Conservation (phyloP, 2,797 vertebrate species). For the Scyliorhinus canicula region DNA sequence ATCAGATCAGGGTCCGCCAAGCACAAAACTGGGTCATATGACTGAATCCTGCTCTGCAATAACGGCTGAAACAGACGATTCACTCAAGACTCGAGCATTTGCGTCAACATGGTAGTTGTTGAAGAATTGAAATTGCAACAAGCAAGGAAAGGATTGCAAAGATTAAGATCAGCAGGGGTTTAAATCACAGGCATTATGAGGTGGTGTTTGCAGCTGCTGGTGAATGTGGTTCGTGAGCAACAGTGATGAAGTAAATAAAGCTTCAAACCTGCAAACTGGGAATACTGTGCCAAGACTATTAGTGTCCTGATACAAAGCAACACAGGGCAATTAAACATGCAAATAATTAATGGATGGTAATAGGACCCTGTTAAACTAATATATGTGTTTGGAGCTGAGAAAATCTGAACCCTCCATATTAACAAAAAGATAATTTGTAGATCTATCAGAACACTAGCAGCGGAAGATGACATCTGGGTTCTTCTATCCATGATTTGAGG, state of each 20-base stretch:
- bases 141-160: background rate
- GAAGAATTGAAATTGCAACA: background rate
- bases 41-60: background rate
- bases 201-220: background rate
- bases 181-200: background rate
- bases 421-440: background rate
- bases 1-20: background rate
- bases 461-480: background rate
- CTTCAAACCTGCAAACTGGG: conserved; percentile 3
- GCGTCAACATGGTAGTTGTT: background rate
- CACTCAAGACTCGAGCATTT: background rate
- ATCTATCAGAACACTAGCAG: background rate
- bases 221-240: background rate
- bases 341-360: background rate
- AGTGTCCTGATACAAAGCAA: background rate
- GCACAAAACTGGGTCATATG: background rate
- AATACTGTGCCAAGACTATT: background rate
- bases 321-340: background rate
- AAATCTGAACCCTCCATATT: background rate
- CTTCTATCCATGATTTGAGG: background rate
- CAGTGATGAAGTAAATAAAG: background rate
- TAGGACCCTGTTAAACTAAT: background rate
- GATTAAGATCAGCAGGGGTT: background rate
- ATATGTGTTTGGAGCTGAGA: background rate
- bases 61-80: background rate